Base-by-base conservation (phyloP, 1,140 invertebrate species). In the Tribolium castaneum region DNA sequence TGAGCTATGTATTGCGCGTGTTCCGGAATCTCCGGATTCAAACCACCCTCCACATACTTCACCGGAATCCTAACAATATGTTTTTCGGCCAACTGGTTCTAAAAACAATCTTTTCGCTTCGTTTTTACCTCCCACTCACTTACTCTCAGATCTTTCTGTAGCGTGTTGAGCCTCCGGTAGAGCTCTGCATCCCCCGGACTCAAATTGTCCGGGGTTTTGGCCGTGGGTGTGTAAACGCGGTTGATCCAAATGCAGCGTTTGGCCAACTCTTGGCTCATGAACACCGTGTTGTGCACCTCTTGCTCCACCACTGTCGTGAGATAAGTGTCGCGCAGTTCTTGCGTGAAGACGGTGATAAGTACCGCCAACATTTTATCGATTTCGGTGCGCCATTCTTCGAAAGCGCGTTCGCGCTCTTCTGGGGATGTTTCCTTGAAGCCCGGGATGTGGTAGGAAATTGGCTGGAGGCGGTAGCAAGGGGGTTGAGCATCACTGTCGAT, bases 291-390 rank as follows among this genome's bases (percentile, higher is more conserved):
- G 81, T 94, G 93, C 0, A 95, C 92, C 86, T 94, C 93, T 89
- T 93, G 94, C 87, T 95, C 93, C 9, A 94, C 91, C 0, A 94
- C 92, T 10, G 93, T 95, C 9, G 92, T 93, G 66, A 95, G 89
- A 86, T 95, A 96, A 6, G 93, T 94, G 81, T 94, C 93, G 79
- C 92, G 90, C 6, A 94, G 89, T 84, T 93, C 93, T 82, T 92
- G 90, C 10, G 93, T 91, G 82, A 93, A 90, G 0, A 94, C 91
- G 12, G 91, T 90, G 45, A 93, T 88, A 13, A 96, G 88, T 1
- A 94, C 88, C 30, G 87, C 86, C 2, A 93, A 87, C 77, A 95
- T 90, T 86, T 91, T 91, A 80, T 93, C 88, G 3, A 89, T 87
- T 83, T 93, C 81, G 87, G 87, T 80, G 87, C 89, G 80, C 90